Evolutionary conservation across 2,797 vertebrate species (phyloP), one percentile per base, ranked within the genome.

Genomic region (Esox lucius): DNA sequence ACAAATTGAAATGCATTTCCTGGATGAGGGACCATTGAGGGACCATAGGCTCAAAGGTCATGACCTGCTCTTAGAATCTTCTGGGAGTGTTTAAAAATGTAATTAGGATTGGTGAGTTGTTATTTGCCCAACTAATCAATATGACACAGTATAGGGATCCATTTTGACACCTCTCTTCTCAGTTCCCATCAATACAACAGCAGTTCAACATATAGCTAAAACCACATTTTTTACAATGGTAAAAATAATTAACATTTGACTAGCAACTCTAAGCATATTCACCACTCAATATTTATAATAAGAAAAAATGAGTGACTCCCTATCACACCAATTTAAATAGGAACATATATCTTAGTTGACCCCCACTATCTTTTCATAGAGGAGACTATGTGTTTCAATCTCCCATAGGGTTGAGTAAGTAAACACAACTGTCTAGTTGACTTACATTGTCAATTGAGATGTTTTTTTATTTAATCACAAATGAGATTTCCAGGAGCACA

Each of bases 61-160:
- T 74, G 74, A 80, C 75, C 35, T 70, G 17, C 67, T 62, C n/a
- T 39, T 17, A 31, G 56, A 67, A 65, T 53, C 42, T 68, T 56
- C 11, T n/a, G 71, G 67, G 59, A 72, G 39, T 59, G 24, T 76
- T 70, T 66, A 46, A 70, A 66, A 71, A 74, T 49, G 51, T 48
- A 70, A 73, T 73, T 70, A 66, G 42, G 42, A 33, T 2, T 8
- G n/a, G 71, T 56, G 67, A 70, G 28, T 24, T 13, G 33, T 64
- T 61, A 73, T 76, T 68, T 59, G 11, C 67, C 33, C 62, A 15
- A 68, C 62, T 24, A 70, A 74, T 80, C 61, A 73, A 76, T 76
- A 64, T 65, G 28, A 39, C 42, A 65, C 66, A 70, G 24, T 56
- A 70, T 42, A 71, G 28, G 48, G 24, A 28, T 71, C 69, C 28